Conservation (phyloP, 2,888 invertebrate species). For the Caenorhabditis sulstoni region DNA sequence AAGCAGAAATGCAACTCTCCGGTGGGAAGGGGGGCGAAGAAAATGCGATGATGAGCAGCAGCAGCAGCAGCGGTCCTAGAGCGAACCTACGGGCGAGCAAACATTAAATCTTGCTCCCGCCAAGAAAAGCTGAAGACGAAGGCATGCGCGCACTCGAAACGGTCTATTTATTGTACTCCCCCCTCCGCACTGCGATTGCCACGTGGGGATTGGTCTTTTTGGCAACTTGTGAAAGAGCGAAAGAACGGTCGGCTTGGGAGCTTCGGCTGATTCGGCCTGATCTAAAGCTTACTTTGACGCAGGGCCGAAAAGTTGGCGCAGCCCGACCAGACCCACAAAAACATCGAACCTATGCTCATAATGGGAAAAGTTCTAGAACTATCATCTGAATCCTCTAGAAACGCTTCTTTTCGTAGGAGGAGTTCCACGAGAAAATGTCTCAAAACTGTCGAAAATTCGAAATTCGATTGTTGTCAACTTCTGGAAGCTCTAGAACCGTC, state of each 20-base stretch:
- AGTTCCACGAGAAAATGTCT: no score
- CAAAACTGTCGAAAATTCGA: no score
- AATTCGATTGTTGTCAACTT: no score
- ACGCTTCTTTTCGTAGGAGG: no score
- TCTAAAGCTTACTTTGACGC: no score
- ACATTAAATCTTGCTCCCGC: constrained; percentile 49
- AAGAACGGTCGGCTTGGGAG: background rate
- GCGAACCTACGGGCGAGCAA: constrained; percentile 44
- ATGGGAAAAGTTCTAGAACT: no score
- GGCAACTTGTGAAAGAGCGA: background rate
- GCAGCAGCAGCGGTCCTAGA: constrained; percentile 23
- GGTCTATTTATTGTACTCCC: constrained; percentile 53
- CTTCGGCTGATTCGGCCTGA: no score
- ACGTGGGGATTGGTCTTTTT: background rate
- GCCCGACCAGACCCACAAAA: no score
- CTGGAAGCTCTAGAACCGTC: no score
- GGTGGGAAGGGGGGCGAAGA: background rate
- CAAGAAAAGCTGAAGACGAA: constrained; percentile 51
- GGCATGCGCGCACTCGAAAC: constrained; percentile 57
- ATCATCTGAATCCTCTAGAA: no score
- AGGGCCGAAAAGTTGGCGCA: no score
- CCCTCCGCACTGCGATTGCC: constrained; percentile 3
- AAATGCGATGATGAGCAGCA: constrained; percentile 49
- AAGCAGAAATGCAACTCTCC: constrained; percentile 47
- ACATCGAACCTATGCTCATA: no score